Base-by-base conservation (phyloP, 2,888 invertebrate species). In the Xylophagus ater region DNA sequence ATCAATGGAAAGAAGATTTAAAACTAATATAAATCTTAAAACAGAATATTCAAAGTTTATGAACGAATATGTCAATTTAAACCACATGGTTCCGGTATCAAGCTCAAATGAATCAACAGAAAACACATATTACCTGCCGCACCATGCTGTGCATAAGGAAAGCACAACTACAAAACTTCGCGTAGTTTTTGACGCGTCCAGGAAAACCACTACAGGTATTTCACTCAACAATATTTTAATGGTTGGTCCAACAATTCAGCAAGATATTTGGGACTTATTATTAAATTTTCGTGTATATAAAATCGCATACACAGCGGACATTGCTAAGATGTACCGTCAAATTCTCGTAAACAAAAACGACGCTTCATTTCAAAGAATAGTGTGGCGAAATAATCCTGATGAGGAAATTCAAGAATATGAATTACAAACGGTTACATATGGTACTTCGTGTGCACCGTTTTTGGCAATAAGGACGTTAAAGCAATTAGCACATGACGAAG, bases 301-400 rank as follows among this genome's bases (percentile, higher is more conserved):
- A 9, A 25, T 40, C 13, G 42, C 37, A 17, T 28, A 57, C 1
- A 46, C 48, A 2, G 36, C 43, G 2, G 41, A 45, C 13, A 34
- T 45, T 20, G 35, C 23, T 5, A 44, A 48, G 34, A 47, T 47
- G 40, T 45, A 41, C 30, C 32, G 42, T 17, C 45, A 44, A 23
- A 28, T 40, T 12, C 8, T 17, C 2, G 23, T 46, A n/a, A 29
- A 39, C 25, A 32, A 20, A 17, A 14, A 34, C 14, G 41, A 42
- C 12, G 23, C 37, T 34, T 18, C 40, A 14, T 43, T 25, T 28
- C 43, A 42, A 12, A 41, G 40, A 4, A 37, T 49, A 29, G 12
- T 45, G 12, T 47, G 49, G 47, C 33, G 41, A 26, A 23, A 34
- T 9, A 35, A 38, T 7, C 23, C 28, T 10, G 36, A 21, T 25